phyloP scores from a whole-genome alignment of 2,797 vertebrate species.

The Gymnothorax reevesii region DNA sequence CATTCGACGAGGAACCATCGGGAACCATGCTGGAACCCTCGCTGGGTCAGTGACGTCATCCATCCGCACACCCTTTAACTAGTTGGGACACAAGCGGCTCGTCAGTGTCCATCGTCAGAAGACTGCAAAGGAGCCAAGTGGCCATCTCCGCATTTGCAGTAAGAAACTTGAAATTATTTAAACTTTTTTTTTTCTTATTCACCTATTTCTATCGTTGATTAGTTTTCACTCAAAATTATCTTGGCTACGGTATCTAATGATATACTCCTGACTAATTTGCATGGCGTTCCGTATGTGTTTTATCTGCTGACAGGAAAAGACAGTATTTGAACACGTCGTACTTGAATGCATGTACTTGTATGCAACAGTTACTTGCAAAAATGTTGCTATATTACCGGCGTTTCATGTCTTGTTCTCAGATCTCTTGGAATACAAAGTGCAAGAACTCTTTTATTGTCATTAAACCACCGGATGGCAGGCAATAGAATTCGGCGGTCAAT shows the following conservation, averaged over 20 bases:
- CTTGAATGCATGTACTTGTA: neutral
- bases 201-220: neutral
- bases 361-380: neutral
- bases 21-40: neutral
- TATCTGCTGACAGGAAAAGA: neutral
- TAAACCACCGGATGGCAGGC: constrained; percentile 18
- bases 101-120: constrained; percentile 18
- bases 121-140: neutral
- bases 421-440: constrained; percentile 18
- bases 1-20: neutral
- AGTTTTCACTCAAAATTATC: neutral
- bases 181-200: neutral
- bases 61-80: constrained; percentile 20
- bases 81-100: neutral
- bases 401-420: constrained; percentile 23
- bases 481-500: constrained; percentile 12
- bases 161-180: constrained; percentile 15
- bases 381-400: neutral
- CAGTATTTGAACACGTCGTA: neutral
- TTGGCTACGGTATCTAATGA: neutral
- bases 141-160: constrained; percentile 7
- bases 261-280: neutral
- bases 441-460: constrained; percentile 15
- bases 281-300: neutral
- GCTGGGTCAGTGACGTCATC: constrained; percentile 26